Conservation (phyloP, 2,113 vertebrate species). For the Zeus faber region DNA sequence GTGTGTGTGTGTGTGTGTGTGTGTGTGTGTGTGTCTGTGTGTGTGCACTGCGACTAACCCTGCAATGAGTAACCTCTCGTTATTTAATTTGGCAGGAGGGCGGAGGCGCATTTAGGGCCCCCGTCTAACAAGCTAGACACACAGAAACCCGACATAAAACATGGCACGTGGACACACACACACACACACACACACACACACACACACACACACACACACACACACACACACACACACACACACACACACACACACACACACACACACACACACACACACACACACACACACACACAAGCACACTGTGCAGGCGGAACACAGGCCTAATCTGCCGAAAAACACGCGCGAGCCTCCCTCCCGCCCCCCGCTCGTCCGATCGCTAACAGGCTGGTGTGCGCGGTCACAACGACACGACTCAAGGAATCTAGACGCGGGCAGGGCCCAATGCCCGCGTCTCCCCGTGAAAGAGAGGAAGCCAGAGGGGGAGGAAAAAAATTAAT, state of each 20-base stretch:
- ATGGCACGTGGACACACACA: background rate
- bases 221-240: background rate
- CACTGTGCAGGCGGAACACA: too few species aligned
- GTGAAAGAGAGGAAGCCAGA: too few species aligned
- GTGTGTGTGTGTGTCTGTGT: too few species aligned
- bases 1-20: too few species aligned
- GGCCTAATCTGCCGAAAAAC: too few species aligned
- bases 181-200: slow-evolving; percentile 1
- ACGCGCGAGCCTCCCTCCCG: too few species aligned
- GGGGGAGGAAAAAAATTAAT: slow-evolving; percentile 4
- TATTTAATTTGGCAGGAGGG: slow-evolving; percentile 38
- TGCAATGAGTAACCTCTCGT: slow-evolving; percentile 29
- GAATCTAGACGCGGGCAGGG: too few species aligned
- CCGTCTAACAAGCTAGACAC: slow-evolving; percentile 11
- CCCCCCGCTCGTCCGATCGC: too few species aligned
- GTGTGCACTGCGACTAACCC: slow-evolving; percentile 22
- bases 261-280: background rate
- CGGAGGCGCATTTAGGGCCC: slow-evolving; percentile 7
- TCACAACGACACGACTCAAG: too few species aligned
- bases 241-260: background rate
- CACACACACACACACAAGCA: too few species aligned
- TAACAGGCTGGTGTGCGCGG: too few species aligned
- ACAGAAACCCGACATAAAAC: background rate
- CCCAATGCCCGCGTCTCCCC: too few species aligned
- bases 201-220: background rate